A percentile compares a stretch with the other conserved stretches of the same genome.
phyloP scores from a whole-genome alignment of 2,797 vertebrate genomes.

The Sciaenops ocellatus region DNA sequence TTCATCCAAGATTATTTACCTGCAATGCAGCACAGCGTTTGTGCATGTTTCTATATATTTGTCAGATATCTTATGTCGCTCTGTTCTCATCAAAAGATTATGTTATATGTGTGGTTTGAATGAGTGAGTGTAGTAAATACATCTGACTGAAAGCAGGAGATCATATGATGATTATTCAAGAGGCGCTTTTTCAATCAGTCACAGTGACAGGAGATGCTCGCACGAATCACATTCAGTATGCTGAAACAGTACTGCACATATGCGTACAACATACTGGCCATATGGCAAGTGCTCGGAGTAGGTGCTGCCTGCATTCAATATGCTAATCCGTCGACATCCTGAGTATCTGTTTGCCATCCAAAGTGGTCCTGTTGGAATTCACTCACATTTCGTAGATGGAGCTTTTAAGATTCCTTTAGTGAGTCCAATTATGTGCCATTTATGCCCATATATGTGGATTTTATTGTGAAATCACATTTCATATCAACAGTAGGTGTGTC shows the following conservation, averaged over 20 bases:
- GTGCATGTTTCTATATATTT: not conserved
- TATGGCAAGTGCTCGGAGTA: slow-evolving; percentile 37
- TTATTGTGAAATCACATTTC: not conserved
- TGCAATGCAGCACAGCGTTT: slow-evolving; percentile 4
- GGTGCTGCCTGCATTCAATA: slow-evolving; percentile 36
- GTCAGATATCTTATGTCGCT: too few species aligned
- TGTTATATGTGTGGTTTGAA: not conserved
- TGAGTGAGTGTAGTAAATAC: not conserved
- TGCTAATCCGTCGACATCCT: slow-evolving; percentile 37
- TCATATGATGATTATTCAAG: not conserved
- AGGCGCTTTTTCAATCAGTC: slow-evolving; percentile 16
- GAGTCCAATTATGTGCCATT: not conserved
- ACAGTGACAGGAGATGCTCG: slow-evolving; percentile 4
- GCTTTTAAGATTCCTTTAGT: slow-evolving; percentile 5
- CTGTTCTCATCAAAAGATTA: not conserved
- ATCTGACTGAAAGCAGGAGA: not conserved
- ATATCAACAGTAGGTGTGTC: not conserved
- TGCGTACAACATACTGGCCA: slow-evolving; percentile 38
- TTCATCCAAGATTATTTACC: slow-evolving; percentile 35
- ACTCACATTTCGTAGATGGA: slow-evolving; percentile 5
- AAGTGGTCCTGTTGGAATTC: slow-evolving; percentile 8
- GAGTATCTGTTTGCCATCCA: slow-evolving; percentile 21
- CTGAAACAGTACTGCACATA: slow-evolving; percentile 35
- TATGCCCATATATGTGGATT: not conserved
- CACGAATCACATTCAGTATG: slow-evolving; percentile 42